phyloP scores from a whole-genome alignment of 2,113 vertebrate species.

The rat (Rattus norvegicus) region GRCr8 NC_086021.1:36725001-36725500 shows the following conservation, averaged over 20 bases:
- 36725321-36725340: conserved; percentile 18
- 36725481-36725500: not conserved
- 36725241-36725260: not conserved
- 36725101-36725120: not conserved
- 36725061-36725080: not conserved
- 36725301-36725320: not conserved
- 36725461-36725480: not conserved
- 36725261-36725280: not conserved
- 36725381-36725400: not conserved
- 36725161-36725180: not conserved
- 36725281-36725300: not conserved
- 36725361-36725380: not conserved
- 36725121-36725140: not conserved
- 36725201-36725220: not conserved
- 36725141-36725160: not conserved
- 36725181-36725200: too few relatives aligned
- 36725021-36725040: not conserved
- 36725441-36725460: not conserved
- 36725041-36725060: not conserved
- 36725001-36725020: not conserved
- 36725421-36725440: not conserved
- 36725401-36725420: not conserved
- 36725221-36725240: not conserved
- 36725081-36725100: not conserved
- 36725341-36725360: not conserved